These are phyloP conservation scores for Shargacucullia verbasci DNA, from an alignment of 2,888 invertebrate genomes.

Conservation along the genomic window DNA sequence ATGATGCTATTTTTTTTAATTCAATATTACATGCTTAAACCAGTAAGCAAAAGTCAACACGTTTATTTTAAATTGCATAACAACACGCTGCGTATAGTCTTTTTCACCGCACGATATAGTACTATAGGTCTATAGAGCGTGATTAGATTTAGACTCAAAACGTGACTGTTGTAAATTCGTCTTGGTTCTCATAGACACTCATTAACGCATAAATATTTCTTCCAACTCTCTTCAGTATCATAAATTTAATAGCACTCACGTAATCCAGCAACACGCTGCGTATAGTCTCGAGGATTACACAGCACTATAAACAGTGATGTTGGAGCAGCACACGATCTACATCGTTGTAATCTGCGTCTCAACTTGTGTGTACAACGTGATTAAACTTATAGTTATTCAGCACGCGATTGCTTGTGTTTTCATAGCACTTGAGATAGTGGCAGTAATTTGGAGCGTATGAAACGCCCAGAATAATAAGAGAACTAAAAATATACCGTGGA, in stretches of 20 bases:
- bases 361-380: constrained; percentile 22
- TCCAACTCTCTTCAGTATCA: too few species aligned
- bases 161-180: too few species aligned
- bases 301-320: constrained; percentile 39
- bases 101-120: constrained; percentile 27
- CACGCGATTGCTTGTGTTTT: constrained; percentile 43
- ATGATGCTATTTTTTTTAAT: too few species aligned
- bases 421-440: constrained; percentile 30
- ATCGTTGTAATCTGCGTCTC: constrained; percentile 26
- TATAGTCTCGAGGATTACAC: constrained; percentile 16
- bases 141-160: too few species aligned
- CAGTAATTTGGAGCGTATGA: too few species aligned
- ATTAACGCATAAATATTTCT: too few species aligned
- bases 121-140: constrained; percentile 3
- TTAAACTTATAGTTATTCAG: constrained; percentile 18
- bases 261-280: constrained; percentile 4
- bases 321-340: constrained; percentile 21
- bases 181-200: too few species aligned
- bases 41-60: too few species aligned
- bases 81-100: constrained; percentile 5
- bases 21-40: too few species aligned
- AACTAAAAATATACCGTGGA: too few species aligned
- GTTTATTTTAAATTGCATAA: too few species aligned
- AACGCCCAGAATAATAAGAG: too few species aligned
- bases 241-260: neutral